Base-by-base conservation (phyloP, 2,797 vertebrate genomes). In the Gymnocypris eckloni region DNA sequence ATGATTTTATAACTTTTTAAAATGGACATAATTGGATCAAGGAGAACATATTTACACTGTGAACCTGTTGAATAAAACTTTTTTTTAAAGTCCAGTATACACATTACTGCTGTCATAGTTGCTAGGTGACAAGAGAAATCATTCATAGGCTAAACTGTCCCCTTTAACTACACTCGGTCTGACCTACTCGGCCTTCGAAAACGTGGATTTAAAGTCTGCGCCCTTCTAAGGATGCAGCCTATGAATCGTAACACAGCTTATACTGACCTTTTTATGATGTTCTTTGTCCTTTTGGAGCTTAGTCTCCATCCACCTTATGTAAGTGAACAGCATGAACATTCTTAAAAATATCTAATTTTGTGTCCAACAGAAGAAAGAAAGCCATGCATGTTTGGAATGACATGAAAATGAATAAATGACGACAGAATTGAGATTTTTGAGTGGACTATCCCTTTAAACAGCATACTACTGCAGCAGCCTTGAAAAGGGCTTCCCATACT, bases 401-500 rank as follows among this genome's bases (percentile, higher is more conserved):
- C 4, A 20, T 20, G 39, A 66, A 25, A 4, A 8, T 33, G 16
- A 37, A 45, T 13, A 22, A 37, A 66, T 50, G 10, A 67, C 1
- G 20, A 15, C 5, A 33, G 39, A 41, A 41, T 10, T 43, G 2
- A 43, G 41, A 43, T 43, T 66, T 80, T 28, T 11, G 2, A 28
- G 41, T 20, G n/a, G 43, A 64, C 56, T 64, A 25, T 45, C n/a
- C 52, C 61, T 81, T 71, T 59, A 79, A 71, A 39, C 50, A 16
- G 52, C 75, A 59, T 2, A 70, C 39, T 59, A 70, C 39, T 59
- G 64, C 12, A 33, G 37, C 16, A 69, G 33, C 39, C 28, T 71
- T 76, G 66, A 73, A 88, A 82, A 81, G 81, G 25, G 84, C 87
- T 20, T 77, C 13, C 43, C 3, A 22, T 28, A n/a, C 37, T 56